Evolutionary conservation across 2,888 invertebrate genomes (phyloP).

Genomic region (Latrodectus hesperus): DNA sequence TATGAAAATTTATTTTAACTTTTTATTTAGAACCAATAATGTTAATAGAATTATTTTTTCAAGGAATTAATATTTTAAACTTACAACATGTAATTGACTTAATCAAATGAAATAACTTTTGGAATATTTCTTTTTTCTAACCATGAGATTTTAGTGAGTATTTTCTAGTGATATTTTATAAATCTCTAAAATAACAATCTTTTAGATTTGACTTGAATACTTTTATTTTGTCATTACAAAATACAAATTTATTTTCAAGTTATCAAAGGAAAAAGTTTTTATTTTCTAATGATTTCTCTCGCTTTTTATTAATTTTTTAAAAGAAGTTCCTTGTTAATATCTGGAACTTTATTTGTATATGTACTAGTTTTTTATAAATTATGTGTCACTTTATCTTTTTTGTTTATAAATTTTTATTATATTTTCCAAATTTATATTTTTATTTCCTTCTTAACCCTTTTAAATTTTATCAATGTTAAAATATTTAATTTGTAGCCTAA

Average conservation of each 20-base stretch:
- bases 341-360: neutral
- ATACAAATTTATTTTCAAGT: constrained; percentile 58
- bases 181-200: too few relatives aligned
- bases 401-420: neutral
- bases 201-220: constrained; percentile 16
- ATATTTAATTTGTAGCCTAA: too few relatives aligned
- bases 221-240: constrained; percentile 54
- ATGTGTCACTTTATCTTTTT: neutral
- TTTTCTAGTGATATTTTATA: too few relatives aligned
- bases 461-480: too few relatives aligned
- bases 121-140: neutral
- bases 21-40: constrained; percentile 3
- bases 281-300: neutral
- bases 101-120: neutral
- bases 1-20: neutral
- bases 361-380: neutral
- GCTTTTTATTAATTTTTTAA: neutral
- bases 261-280: neutral
- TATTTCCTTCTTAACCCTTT: neutral
- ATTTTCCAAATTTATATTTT: neutral
- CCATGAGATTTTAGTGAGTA: too few relatives aligned
- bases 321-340: neutral
- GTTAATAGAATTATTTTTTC: neutral
- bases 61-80: neutral
- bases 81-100: neutral